These are phyloP conservation scores for Rachycentron canadum DNA, from an alignment of 2,797 vertebrate genomes.

Conservation along the genomic window DNA sequence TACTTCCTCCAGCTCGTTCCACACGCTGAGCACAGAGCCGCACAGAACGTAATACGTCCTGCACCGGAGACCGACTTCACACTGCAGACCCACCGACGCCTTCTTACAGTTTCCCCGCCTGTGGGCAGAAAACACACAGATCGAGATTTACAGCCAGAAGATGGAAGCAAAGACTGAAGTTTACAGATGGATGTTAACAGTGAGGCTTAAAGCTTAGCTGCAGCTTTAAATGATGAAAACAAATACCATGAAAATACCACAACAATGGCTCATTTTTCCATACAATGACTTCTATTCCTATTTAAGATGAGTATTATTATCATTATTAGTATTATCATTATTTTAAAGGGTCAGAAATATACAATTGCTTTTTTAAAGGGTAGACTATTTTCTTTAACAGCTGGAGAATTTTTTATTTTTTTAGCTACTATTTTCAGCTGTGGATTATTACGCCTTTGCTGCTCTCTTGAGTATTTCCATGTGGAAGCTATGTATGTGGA, in stretches of 20 bases:
- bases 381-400: no score
- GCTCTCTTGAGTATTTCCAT: no score
- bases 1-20: constrained; percentile 98
- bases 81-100: constrained; percentile 92
- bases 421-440: not conserved
- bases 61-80: constrained; percentile 96
- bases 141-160: not conserved
- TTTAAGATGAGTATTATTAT: no score
- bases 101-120: constrained; percentile 99
- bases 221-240: not conserved
- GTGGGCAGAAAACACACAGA: not conserved
- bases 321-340: no score
- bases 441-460: not conserved
- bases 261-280: no score
- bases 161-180: not conserved
- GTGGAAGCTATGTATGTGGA: no score
- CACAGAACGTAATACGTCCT: constrained; percentile 95
- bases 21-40: constrained; percentile 97
- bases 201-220: no score
- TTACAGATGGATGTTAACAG: not conserved
- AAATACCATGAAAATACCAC: no score
- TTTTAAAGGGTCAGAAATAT: no score
- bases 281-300: no score
- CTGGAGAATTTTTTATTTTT: no score
- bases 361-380: no score